phyloP scores from a whole-genome alignment of 37 sponge, comb jelly and placozoan genomes.

The Cliona cf. orientalis region DNA sequence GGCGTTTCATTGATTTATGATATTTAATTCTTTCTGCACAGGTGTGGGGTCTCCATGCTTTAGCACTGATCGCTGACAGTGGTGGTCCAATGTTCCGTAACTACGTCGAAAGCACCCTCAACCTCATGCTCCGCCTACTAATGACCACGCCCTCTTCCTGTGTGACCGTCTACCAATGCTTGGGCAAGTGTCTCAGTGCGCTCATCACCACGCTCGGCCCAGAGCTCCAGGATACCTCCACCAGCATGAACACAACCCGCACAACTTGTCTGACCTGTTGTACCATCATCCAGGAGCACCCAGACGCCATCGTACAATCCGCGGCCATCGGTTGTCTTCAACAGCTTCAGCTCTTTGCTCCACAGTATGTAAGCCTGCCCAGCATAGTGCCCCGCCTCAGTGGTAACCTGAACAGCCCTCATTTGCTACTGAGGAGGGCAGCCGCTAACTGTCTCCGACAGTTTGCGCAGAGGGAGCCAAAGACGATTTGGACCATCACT shows the following conservation, averaged over 20 bases:
- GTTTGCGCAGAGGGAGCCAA: conserved; percentile 86
- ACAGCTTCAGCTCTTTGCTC: conserved; percentile 96
- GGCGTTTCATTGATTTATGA: no score
- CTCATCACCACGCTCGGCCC: conserved; percentile 96
- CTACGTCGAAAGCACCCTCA: conserved; percentile 85
- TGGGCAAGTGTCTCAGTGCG: conserved; percentile 91
- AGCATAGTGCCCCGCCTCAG: conserved; percentile 60
- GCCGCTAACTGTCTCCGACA: conserved; percentile 90
- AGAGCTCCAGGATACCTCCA: conserved; percentile 84
- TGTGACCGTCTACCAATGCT: conserved; percentile 86
- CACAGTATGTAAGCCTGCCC: conserved; percentile 65
- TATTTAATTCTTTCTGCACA: conserved; percentile 10
- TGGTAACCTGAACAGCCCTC: conserved; percentile 60
- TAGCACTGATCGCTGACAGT: conserved; percentile 89
- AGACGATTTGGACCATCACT: conserved; percentile 41
- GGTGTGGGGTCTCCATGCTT: conserved; percentile 96
- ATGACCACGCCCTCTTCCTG: conserved; percentile 61
- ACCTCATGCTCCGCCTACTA: conserved; percentile 76
- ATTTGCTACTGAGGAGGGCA: conserved; percentile 80
- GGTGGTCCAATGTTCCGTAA: conserved; percentile 97
- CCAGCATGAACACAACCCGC: conserved; percentile 53
- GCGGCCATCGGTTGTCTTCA: conserved; percentile 91
- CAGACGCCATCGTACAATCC: conserved; percentile 85
- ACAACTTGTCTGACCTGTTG: conserved; percentile 61
- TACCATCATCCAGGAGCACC: conserved; percentile 78